These are phyloP conservation scores for Lasioglossum calceatum DNA, from an alignment of 2,888 invertebrate species.

Conservation along the genomic window DNA sequence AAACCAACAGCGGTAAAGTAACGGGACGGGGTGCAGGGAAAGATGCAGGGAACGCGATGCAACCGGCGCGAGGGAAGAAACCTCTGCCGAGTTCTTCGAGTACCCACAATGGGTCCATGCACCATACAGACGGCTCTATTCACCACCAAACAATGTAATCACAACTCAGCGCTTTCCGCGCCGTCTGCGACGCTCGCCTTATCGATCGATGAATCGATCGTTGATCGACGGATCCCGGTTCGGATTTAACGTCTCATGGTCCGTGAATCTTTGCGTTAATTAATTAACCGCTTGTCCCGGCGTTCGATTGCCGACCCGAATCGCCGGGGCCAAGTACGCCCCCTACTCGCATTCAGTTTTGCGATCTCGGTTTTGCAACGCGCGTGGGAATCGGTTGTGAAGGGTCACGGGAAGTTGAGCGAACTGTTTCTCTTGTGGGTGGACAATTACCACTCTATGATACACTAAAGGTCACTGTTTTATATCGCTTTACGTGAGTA, in stretches of 20 bases:
- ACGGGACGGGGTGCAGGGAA: constrained; percentile 28
- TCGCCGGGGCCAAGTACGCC: constrained; percentile 9
- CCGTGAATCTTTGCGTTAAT: constrained; percentile 68
- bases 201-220: constrained; percentile 73
- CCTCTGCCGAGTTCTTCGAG: constrained; percentile 59
- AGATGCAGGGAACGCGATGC: constrained; percentile 32
- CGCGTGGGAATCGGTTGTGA: constrained; percentile 34
- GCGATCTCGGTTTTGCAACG: constrained; percentile 25
- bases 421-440: background rate
- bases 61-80: constrained; percentile 35
- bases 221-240: constrained; percentile 71
- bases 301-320: constrained; percentile 39
- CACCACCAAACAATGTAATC: constrained; percentile 79
- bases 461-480: background rate
- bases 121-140: constrained; percentile 77
- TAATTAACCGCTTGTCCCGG: constrained; percentile 70
- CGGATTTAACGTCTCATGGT: constrained; percentile 59
- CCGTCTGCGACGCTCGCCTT: constrained; percentile 67
- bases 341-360: background rate
- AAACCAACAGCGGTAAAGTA: constrained; percentile 59
- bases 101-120: constrained; percentile 73
- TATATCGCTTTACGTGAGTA: too few species aligned
- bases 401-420: background rate
- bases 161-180: constrained; percentile 79
- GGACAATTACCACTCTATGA: background rate